Conservation (phyloP, 37 sponge, comb jelly and placozoan genomes). For the Ephydatia muelleri region DNA sequence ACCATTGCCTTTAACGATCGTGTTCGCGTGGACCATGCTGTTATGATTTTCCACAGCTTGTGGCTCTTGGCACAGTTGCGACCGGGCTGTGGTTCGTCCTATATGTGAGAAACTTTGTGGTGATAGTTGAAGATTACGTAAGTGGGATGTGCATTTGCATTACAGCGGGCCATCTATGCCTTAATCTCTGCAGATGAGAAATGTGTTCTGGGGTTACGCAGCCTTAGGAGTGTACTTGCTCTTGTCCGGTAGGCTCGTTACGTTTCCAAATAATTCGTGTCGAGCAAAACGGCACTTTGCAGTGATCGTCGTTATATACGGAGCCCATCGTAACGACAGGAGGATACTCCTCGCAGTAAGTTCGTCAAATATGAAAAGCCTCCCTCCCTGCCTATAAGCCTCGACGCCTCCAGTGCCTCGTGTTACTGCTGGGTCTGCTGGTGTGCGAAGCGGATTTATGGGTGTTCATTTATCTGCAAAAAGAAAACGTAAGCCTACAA, state of each 20-base stretch:
- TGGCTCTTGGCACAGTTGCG: constrained; percentile 17
- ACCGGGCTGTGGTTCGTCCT: constrained; percentile 14
- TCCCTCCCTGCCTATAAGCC: background rate
- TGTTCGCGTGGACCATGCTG: background rate
- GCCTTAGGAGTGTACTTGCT: constrained; percentile 1
- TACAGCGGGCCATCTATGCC: too few relatives aligned
- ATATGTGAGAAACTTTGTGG: background rate
- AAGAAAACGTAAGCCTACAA: background rate
- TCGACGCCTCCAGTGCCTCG: background rate
- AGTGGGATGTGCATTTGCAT: background rate
- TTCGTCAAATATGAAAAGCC: background rate
- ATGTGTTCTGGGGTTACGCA: constrained; percentile 22
- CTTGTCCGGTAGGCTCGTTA: constrained; percentile 10
- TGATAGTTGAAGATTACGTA: constrained; percentile 18
- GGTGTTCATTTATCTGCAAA: constrained; percentile 28
- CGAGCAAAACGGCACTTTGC: background rate
- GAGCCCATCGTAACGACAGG: background rate
- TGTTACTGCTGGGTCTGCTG: constrained; percentile 10
- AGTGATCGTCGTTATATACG: background rate
- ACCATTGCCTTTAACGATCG: background rate
- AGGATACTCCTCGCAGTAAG: constrained; percentile 4
- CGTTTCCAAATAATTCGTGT: background rate
- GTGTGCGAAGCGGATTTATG: constrained; percentile 21
- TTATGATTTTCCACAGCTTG: background rate
- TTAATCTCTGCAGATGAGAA: constrained; percentile 7